Evolutionary conservation across 2,888 invertebrate species (phyloP), one percentile per base, ranked within the genome.

Genomic region (Malacosoma neustria): DNA sequence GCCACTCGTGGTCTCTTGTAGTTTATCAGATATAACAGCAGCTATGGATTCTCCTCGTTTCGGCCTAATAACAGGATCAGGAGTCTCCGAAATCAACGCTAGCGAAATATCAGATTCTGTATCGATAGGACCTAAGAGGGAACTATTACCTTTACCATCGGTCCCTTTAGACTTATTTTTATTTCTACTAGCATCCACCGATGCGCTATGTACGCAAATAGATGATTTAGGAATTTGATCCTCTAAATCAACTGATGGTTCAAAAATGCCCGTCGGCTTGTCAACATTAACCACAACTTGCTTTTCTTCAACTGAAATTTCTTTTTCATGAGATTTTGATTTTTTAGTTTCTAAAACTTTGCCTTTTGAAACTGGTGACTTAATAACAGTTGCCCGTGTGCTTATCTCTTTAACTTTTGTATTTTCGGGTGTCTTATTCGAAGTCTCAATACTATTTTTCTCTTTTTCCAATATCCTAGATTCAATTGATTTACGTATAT

Each of bases 261-360:
- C 90, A 64, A 92, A 92, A 53, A 92, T 89, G 4, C 92, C 92
- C 0, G 91, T 91, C 0, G 91, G 91, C 47, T 79, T 79, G 49
- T 87, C 86, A 3, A 80, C 71, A 56, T 82, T 81, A 0, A 85
- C 75, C 15, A 84, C 72, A 12, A 77, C 50, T 9, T 62, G 55
- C 43, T 62, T 62, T 39, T 72, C 73, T n/a, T 58, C 40, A 3
- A 48, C 33, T 31, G 58, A n/a, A n/a, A 39, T 29, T 49, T 22
- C 40, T 30, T 58, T 37, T 40, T 82, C 80, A 7, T 62, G 36
- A 4, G 54, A 43, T 57, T 72, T 86, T 0, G 69, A 52, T 57
- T 84, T 87, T 49, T 87, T 88, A 1, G 69, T 53, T 37, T 88
- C 88, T 11, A 84, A 44, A 4, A 82, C 64, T 57, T 84, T 82